Evolutionary conservation across 1,140 invertebrate species (phyloP).

Genomic region (Catajapyx aquilonaris): DNA sequence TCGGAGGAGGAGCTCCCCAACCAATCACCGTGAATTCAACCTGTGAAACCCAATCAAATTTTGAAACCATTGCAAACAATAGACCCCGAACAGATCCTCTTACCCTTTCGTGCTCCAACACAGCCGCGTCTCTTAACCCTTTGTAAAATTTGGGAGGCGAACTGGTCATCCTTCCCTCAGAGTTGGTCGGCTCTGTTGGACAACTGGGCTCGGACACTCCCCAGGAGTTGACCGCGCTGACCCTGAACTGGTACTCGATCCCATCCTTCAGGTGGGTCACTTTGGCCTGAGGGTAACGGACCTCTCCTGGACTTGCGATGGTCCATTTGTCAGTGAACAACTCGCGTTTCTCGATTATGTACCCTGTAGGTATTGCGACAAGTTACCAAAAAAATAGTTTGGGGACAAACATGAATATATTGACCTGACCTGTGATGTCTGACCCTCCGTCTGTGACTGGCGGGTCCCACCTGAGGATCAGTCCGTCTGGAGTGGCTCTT

Average conservation of each 20-base stretch:
- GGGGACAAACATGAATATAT: not conserved
- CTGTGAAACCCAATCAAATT: constrained; percentile 14
- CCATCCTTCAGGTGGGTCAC: constrained; percentile 60
- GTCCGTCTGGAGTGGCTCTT: too few species aligned
- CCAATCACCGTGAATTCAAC: constrained; percentile 63
- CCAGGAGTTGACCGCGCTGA: constrained; percentile 64
- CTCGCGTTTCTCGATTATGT: constrained; percentile 12
- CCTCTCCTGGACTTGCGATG: constrained; percentile 37
- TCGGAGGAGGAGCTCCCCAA: constrained; percentile 57
- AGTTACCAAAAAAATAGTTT: not conserved
- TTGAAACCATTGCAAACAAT: not conserved
- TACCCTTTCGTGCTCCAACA: constrained; percentile 35
- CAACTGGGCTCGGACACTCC: constrained; percentile 57
- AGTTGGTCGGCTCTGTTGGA: constrained; percentile 67
- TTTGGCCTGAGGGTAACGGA: constrained; percentile 42
- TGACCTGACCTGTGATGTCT: constrained; percentile 41
- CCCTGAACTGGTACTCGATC: constrained; percentile 71
- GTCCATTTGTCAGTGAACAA: constrained; percentile 10
- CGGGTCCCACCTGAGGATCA: constrained; percentile 65
- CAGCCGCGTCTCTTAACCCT: constrained; percentile 11
- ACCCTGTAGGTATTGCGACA: constrained; percentile 6
- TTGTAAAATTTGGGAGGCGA: constrained; percentile 17
- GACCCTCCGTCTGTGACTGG: constrained; percentile 69
- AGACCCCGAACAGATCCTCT: not conserved
- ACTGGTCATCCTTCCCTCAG: constrained; percentile 53